These are phyloP conservation scores for Capromys pilorides DNA, from an alignment of 2,797 vertebrate genomes.

Conservation along the genomic window DNA sequence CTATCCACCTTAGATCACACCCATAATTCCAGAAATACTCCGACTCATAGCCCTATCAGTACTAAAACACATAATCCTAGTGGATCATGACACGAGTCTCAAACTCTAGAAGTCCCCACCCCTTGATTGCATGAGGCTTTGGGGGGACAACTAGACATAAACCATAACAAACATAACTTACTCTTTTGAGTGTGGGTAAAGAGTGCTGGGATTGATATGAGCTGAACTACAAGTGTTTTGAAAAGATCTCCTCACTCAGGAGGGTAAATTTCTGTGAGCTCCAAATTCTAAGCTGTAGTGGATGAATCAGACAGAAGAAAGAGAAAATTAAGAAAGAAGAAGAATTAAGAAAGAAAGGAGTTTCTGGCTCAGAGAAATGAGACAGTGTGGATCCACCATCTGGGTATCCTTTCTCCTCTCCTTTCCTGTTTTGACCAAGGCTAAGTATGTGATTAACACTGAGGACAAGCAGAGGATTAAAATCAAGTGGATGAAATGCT, in stretches of 20 bases:
- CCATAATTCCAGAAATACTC: no score
- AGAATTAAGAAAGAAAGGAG: no score
- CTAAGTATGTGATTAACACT: neutral
- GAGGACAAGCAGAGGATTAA: neutral
- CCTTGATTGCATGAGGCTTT: no score
- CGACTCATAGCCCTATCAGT: no score
- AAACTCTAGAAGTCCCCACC: no score
- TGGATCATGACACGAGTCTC: no score
- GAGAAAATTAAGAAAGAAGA: neutral
- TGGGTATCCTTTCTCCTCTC: no score
- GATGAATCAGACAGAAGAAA: neutral
- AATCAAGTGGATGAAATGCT: fast-evolving
- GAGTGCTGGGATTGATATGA: neutral
- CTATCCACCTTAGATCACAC: no score
- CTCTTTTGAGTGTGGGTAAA: constrained; percentile 16
- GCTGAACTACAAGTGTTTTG: neutral
- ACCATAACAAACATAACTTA: no score
- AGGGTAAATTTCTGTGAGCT: fast-evolving
- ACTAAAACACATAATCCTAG: no score
- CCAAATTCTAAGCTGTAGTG: neutral
- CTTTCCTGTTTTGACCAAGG: neutral
- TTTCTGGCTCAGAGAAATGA: neutral
- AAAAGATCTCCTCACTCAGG: neutral
- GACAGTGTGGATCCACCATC: neutral
- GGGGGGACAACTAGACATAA: no score